Evolutionary conservation across 2,888 invertebrate genomes (phyloP).

Genomic region (Chrysotoxum bicinctum): DNA sequence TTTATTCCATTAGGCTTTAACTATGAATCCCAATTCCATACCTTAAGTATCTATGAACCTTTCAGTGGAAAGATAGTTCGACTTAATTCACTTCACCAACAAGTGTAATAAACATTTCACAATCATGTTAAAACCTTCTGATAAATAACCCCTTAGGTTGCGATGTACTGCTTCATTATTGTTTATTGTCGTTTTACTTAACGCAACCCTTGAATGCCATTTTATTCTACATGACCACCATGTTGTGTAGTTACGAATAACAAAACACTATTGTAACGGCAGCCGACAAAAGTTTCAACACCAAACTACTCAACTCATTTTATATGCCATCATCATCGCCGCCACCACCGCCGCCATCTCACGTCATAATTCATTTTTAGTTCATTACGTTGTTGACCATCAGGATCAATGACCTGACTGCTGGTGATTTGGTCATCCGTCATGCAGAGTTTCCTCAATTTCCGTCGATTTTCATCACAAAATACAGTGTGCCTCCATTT

Average conservation of each 20-base stretch:
- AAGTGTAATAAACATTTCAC: conserved; percentile 25
- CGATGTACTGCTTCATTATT: neutral
- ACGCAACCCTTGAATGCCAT: neutral
- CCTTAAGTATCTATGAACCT: too few species aligned
- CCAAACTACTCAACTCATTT: neutral
- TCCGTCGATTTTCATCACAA: conserved; percentile 59
- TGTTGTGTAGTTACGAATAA: neutral
- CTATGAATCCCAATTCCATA: too few species aligned
- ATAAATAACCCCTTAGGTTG: neutral
- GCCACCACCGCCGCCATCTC: neutral
- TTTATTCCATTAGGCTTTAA: too few species aligned
- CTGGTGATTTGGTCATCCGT: conserved; percentile 64
- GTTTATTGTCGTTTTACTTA: neutral
- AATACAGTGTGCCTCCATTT: neutral
- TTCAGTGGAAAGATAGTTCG: too few species aligned
- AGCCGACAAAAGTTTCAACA: neutral
- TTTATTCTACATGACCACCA: neutral
- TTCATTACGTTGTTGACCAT: conserved; percentile 54
- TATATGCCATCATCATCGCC: neutral
- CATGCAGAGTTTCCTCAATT: conserved; percentile 60
- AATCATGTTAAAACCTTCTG: conserved; percentile 37
- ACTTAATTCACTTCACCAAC: conserved; percentile 6
- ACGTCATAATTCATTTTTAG: conserved; percentile 56
- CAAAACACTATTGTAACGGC: neutral
- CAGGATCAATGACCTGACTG: conserved; percentile 63